Evolutionary conservation across 2,888 invertebrate species (phyloP).

Genomic region (Teleiodes luculella): DNA sequence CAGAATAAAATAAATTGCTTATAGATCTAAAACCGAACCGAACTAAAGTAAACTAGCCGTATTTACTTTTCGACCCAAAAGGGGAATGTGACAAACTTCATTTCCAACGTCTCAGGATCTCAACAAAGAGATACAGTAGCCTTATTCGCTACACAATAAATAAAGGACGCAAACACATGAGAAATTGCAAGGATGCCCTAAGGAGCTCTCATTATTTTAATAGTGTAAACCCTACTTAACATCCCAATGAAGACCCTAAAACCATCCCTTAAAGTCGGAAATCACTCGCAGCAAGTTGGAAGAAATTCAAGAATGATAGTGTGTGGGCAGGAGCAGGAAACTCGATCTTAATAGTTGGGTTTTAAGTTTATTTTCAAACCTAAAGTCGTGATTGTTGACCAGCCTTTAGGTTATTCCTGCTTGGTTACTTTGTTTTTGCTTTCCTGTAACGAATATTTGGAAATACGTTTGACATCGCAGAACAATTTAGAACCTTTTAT

Average conservation of each 20-base stretch:
- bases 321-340: constrained; percentile 23
- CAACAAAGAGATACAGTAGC: constrained; percentile 60
- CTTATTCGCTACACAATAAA: constrained; percentile 65
- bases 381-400: constrained; percentile 13
- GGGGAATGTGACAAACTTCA: constrained; percentile 37
- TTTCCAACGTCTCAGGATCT: constrained; percentile 29
- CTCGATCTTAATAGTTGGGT: constrained; percentile 22
- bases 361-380: constrained; percentile 33
- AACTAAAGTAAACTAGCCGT: not conserved
- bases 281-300: constrained; percentile 20
- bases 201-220: constrained; percentile 72
- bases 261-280: constrained; percentile 30
- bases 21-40: not conserved
- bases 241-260: constrained; percentile 33
- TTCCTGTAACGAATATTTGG: too few relatives aligned
- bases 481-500: too few relatives aligned
- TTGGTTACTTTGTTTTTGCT: too few relatives aligned
- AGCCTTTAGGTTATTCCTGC: too few relatives aligned
- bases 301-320: constrained; percentile 40
- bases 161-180: constrained; percentile 67
- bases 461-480: too few relatives aligned
- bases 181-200: constrained; percentile 69
- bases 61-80: constrained; percentile 12
- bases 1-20: constrained; percentile 7
- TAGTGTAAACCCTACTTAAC: constrained; percentile 46